Conservation (phyloP, 2,888 invertebrate genomes). For the Aleiodes alternator region DNA sequence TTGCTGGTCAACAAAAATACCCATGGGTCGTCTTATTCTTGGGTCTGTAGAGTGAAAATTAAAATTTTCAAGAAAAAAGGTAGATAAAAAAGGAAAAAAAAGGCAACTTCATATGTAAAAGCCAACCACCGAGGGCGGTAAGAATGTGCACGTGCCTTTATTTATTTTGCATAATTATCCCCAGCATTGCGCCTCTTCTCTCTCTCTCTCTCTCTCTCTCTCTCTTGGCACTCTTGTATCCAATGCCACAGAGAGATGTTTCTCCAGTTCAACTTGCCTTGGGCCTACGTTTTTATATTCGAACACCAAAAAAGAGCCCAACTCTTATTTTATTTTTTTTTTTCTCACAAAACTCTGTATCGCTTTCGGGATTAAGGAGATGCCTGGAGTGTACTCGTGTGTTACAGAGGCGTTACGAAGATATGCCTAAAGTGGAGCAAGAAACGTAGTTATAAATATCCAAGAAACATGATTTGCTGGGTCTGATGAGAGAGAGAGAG, state of each 20-base stretch:
- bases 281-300: slow-evolving; percentile 36
- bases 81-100: slow-evolving; percentile 12
- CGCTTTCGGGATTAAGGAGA: slow-evolving; percentile 32
- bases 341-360: slow-evolving; percentile 10
- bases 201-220: slow-evolving; percentile 1
- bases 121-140: slow-evolving; percentile 56
- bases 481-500: slow-evolving; percentile 35
- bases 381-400: slow-evolving; percentile 29
- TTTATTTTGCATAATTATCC: slow-evolving; percentile 70
- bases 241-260: slow-evolving; percentile 24
- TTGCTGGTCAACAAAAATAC: slow-evolving; percentile 66
- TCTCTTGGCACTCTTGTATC: slow-evolving; percentile 8
- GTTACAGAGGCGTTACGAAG: slow-evolving; percentile 29
- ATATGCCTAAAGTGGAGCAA: slow-evolving; percentile 35
- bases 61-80: slow-evolving; percentile 16
- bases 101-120: slow-evolving; percentile 10
- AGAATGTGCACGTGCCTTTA: slow-evolving; percentile 69
- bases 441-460: slow-evolving; percentile 31
- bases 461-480: slow-evolving; percentile 33
- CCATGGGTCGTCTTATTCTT: slow-evolving; percentile 50
- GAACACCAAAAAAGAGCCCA: slow-evolving; percentile 14
- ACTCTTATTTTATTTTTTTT: slow-evolving; percentile 6
- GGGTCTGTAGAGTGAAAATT: slow-evolving; percentile 10
- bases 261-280: slow-evolving; percentile 23
- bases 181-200: slow-evolving; percentile 53